Conservation (phyloP, 2,113 vertebrate genomes). For the Setophaga kirtlandii region DNA sequence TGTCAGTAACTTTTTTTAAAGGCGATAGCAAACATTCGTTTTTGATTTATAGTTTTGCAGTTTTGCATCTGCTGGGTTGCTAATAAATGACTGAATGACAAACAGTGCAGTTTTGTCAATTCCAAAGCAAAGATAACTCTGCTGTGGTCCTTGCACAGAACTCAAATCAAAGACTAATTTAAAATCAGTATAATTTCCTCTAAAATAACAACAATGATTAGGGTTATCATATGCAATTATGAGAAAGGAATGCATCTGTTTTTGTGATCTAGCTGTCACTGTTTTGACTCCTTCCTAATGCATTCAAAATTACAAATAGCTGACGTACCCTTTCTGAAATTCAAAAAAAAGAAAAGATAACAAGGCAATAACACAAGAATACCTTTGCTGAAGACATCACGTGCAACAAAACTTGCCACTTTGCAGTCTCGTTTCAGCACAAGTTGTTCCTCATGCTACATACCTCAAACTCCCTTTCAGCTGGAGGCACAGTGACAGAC, state of each 20-base stretch:
- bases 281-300: constrained; percentile 28
- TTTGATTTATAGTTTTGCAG: constrained; percentile 61
- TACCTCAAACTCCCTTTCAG: background rate
- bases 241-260: background rate
- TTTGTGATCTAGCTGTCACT: constrained; percentile 32
- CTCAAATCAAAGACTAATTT: constrained; percentile 42
- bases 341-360: background rate
- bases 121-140: constrained; percentile 4
- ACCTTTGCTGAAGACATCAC: background rate
- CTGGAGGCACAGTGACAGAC: background rate
- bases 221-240: background rate
- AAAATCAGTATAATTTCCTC: constrained; percentile 40
- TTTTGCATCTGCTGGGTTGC: background rate
- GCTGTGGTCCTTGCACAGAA: background rate
- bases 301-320: constrained; percentile 7
- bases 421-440: background rate
- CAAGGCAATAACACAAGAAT: background rate
- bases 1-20: constrained; percentile 57
- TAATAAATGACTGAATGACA: background rate
- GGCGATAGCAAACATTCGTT: constrained; percentile 47
- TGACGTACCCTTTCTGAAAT: background rate
- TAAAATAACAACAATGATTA: constrained; percentile 22
- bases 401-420: background rate
- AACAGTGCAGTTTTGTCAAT: background rate
- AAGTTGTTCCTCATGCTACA: background rate